These are phyloP conservation scores for Psilopogon haemacephalus DNA, from an alignment of 2,113 vertebrate genomes.

Conservation along the genomic window DNA sequence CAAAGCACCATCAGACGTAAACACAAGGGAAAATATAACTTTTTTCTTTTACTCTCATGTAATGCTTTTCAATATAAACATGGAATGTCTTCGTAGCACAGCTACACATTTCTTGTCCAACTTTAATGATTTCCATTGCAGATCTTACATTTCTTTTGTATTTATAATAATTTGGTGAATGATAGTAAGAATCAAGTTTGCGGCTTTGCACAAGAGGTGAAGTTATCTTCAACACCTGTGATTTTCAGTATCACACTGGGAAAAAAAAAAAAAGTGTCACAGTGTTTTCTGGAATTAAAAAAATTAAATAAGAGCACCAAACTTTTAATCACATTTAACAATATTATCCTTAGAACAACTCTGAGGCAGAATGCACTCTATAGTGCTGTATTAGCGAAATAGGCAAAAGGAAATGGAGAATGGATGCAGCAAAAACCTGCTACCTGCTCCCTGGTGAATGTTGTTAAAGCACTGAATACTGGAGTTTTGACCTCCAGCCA, in stretches of 20 bases:
- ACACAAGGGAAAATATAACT: too few species aligned
- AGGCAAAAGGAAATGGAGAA: background rate
- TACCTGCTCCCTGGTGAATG: background rate
- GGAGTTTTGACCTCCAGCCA: background rate
- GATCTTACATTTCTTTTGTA: background rate
- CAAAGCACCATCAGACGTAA: too few species aligned
- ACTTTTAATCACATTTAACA: background rate
- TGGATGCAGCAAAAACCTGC: background rate
- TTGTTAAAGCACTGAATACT: background rate
- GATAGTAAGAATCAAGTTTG: background rate
- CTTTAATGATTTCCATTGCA: background rate
- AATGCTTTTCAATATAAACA: background rate
- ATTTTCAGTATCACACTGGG: background rate
- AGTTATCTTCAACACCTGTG: background rate
- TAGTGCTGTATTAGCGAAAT: background rate
- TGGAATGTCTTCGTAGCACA: background rate
- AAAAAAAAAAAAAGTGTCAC: background rate
- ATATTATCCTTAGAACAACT: background rate
- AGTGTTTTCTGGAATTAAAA: background rate
- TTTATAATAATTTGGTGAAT: background rate
- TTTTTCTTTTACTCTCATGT: too few species aligned
- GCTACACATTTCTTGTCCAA: background rate
- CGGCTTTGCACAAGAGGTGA: rapidly evolving
- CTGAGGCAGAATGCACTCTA: too few species aligned
- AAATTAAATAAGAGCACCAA: background rate